Conservation (phyloP, 1,140 invertebrate genomes). For the Antheraea pernyi region DNA sequence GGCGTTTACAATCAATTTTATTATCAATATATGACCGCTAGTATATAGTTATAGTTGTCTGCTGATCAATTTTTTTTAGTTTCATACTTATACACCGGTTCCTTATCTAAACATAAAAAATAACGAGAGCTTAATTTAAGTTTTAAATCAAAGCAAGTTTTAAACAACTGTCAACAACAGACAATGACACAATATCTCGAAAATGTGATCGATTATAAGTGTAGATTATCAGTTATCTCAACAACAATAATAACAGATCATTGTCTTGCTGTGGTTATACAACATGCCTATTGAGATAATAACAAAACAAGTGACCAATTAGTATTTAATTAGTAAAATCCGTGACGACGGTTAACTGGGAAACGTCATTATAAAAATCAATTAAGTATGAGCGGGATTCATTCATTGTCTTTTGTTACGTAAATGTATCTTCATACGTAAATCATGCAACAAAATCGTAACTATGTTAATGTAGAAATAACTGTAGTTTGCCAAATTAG, state of each 20-base stretch:
- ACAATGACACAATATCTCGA: constrained; percentile 5
- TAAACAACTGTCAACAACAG: not conserved
- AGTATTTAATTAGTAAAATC: not conserved
- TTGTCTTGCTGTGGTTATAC: constrained; percentile 9
- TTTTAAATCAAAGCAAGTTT: too few species aligned
- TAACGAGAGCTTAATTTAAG: too few species aligned
- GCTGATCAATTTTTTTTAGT: too few species aligned
- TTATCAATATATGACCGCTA: too few species aligned
- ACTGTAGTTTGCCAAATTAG: too few species aligned
- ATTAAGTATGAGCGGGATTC: not conserved
- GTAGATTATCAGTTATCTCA: not conserved
- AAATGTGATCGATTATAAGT: not conserved
- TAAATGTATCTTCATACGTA: not conserved
- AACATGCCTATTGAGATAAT: constrained; percentile 5
- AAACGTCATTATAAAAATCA: not conserved
- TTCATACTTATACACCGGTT: too few species aligned
- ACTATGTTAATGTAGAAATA: too few species aligned
- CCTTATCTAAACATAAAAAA: too few species aligned
- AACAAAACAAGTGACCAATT: constrained; percentile 11
- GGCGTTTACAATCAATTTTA: too few species aligned
- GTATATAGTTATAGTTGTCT: too few species aligned
- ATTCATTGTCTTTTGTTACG: not conserved
- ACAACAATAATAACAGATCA: constrained; percentile 7
- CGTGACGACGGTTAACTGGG: not conserved
- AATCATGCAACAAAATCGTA: not conserved